Evolutionary conservation across 2,113 vertebrate species (phyloP).

Genomic region (Danio rerio): GRCz12tu NC_133178.1:29910001-29910500

Average conservation of each 20-base stretch:
- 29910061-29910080: slow-evolving; percentile 99
- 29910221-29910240: too few relatives aligned
- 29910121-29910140: slow-evolving; percentile 93
- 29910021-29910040: slow-evolving; percentile 93
- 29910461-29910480: slow-evolving; percentile 90
- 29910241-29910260: too few relatives aligned
- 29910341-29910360: slow-evolving; percentile 94
- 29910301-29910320: slow-evolving; percentile 94
- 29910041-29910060: slow-evolving; percentile 93
- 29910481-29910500: slow-evolving; percentile 89
- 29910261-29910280: slow-evolving; percentile 67
- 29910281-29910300: slow-evolving; percentile 98
- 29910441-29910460: slow-evolving; percentile 91
- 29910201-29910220: too few relatives aligned
- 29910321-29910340: slow-evolving; percentile 94
- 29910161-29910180: slow-evolving; percentile 34
- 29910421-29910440: slow-evolving; percentile 85
- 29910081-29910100: slow-evolving; percentile 96
- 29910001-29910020: slow-evolving; percentile 91
- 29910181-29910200: too few relatives aligned
- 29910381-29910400: slow-evolving; percentile 90
- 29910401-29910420: slow-evolving; percentile 88
- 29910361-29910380: slow-evolving; percentile 91
- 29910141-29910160: slow-evolving; percentile 96
- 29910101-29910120: slow-evolving; percentile 94